Conservation (phyloP, 2,113 vertebrate genomes). For the Odobenus rosmarus region DNA sequence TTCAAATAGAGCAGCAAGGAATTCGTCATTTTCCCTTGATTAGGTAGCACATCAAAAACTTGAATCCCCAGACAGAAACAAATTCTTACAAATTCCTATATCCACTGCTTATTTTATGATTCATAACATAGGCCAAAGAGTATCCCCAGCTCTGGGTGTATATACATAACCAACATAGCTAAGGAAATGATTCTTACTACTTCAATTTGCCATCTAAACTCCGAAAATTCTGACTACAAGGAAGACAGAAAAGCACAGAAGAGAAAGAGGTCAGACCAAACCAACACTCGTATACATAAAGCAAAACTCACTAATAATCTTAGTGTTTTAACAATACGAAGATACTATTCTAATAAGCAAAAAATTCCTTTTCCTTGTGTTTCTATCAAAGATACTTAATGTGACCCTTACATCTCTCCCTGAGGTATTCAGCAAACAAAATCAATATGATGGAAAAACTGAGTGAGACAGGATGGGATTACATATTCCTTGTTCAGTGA, state of each 20-base stretch:
- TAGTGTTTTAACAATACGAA: constrained; percentile 39
- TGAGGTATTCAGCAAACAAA: constrained; percentile 56
- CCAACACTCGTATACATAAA: neutral
- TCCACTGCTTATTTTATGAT: neutral
- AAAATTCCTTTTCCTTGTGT: constrained; percentile 41
- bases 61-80: constrained; percentile 10
- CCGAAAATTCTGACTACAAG: constrained; percentile 6
- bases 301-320: neutral
- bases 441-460: constrained; percentile 56
- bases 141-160: neutral
- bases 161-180: neutral
- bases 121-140: constrained; percentile 13
- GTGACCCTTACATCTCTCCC: constrained; percentile 33
- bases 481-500: constrained; percentile 55
- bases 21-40: constrained; percentile 46
- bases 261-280: neutral
- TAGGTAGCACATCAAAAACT: constrained; percentile 61
- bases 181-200: constrained; percentile 34
- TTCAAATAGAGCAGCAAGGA: constrained; percentile 62
- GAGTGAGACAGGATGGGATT: constrained; percentile 50
- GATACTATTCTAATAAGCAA: constrained; percentile 2
- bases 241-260: constrained; percentile 22
- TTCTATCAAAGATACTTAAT: constrained; percentile 53
- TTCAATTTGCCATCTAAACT: constrained; percentile 49
- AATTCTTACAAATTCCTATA: constrained; percentile 31